phyloP scores from a whole-genome alignment of 92 coral and sea anemone species.

The Siderastrea radians region DNA sequence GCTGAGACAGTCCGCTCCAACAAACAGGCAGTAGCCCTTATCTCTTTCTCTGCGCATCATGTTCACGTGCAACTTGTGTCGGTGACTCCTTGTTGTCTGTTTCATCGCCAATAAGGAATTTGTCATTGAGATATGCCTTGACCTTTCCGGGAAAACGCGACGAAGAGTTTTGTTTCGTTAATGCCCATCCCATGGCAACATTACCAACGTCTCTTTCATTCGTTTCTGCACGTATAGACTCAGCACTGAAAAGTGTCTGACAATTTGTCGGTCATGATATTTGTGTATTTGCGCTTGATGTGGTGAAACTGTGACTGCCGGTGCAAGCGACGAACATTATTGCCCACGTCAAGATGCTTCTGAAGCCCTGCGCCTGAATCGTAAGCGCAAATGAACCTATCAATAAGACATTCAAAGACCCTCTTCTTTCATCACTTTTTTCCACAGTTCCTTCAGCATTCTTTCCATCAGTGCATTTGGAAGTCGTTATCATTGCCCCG shows the following conservation, averaged over 20 bases:
- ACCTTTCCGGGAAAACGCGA: conserved; percentile 39
- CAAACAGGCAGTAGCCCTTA: conserved; percentile 38
- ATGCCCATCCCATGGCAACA: conserved; percentile 50
- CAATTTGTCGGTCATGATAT: conserved; percentile 40
- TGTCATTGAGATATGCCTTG: conserved; percentile 50
- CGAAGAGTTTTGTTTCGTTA: conserved; percentile 22
- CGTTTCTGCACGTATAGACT: conserved; percentile 1
- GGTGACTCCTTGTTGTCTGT: conserved; percentile 41
- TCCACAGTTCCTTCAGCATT: conserved; percentile 10
- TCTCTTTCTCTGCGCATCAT: conserved; percentile 31
- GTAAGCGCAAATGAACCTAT: conserved; percentile 18
- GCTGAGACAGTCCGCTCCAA: conserved; percentile 49
- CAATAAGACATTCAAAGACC: conserved; percentile 14
- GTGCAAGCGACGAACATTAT: conserved; percentile 29
- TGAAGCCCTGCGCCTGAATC: conserved; percentile 27
- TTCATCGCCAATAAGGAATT: conserved; percentile 42
- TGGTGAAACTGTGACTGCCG: conserved; percentile 44
- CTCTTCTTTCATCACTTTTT: conserved; percentile 10
- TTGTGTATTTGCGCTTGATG: conserved; percentile 42
- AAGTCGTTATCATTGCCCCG: too few relatives aligned
- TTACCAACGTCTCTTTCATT: conserved; percentile 25
- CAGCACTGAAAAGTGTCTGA: conserved; percentile 48
- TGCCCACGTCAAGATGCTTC: conserved; percentile 23
- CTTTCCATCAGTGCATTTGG: not conserved
- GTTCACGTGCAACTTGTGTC: conserved; percentile 47